Base-by-base conservation (phyloP, 2,113 vertebrate genomes). In the Coptodon rendalli region DNA sequence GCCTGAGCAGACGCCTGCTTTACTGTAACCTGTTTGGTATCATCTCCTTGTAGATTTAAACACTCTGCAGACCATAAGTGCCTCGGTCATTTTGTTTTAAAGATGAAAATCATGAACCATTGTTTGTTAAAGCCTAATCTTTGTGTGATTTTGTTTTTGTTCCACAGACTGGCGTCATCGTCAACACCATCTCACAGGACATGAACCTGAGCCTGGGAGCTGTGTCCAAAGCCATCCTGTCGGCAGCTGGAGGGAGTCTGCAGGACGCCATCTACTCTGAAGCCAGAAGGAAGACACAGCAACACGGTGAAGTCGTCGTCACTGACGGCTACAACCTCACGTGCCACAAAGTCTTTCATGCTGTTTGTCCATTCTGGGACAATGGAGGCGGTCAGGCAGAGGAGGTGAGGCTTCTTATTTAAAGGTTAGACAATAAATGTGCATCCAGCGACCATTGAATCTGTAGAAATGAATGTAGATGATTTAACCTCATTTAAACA, bases 181-280 rank as follows among this genome's bases (percentile, higher is more conserved):
- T 98, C 80, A 98, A 97, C 95, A 97, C 96, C 3, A 54, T 98
- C 50, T 90, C 97, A 2, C 0, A 14, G 2, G 63, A 96, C 90
- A 83, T 98, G 87, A 4, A 59, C 14, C 97, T 99, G 82, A 76
- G 17, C 0, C 86, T 43, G 11, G 98, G 98, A 1, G 95, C 94
- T 1, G 96, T 98, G 54, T 98, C 97, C 90, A 93, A 31, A 2
- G 96, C 97, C 5, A 14, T 99, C 54, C 94, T 97, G 79, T 6
- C 56, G 34, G 95, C 61, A 22, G 97, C 97, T 7, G 98, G 98
- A 2, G 29, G 17, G 4, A 1, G 6, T 0, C 95, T 99, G n/a
- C 96, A 97, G 92, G 1, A 1, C 1, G 96, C 97, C 16, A 83
- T 97, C 84, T 2, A 27, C 0, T 1, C 9, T 0, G 2, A 78